phyloP scores from a whole-genome alignment of 2,113 vertebrate genomes.

The Ochotona princeps region DNA sequence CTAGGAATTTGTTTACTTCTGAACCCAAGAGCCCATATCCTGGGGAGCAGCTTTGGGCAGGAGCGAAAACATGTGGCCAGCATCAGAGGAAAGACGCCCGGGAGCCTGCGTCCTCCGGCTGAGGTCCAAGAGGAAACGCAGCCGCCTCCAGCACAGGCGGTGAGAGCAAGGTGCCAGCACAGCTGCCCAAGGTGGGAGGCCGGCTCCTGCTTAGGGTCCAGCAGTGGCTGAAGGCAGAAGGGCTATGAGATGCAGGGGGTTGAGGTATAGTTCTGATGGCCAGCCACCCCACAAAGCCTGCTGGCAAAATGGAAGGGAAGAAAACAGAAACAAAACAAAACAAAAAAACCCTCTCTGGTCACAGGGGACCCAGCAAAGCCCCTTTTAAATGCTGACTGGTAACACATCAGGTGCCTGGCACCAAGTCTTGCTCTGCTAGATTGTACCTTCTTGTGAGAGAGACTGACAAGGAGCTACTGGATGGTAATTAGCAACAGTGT shows the following conservation, averaged over 20 bases:
- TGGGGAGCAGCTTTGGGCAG: conserved; percentile 56
- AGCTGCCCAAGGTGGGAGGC: conserved; percentile 39
- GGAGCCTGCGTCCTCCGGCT: conserved; percentile 36
- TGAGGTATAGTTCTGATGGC: not conserved
- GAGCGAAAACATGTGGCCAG: conserved; percentile 76
- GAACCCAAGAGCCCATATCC: conserved; percentile 13
- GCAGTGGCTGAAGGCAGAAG: not conserved
- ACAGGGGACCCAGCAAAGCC: not conserved
- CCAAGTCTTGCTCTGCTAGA: not conserved
- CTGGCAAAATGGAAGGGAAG: not conserved
- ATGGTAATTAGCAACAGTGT: not conserved
- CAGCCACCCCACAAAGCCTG: not conserved
- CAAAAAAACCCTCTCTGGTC: not conserved
- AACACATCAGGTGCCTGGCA: not conserved
- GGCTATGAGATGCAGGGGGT: not conserved
- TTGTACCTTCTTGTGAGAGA: not conserved
- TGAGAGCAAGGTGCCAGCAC: conserved; percentile 13
- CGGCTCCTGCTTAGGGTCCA: accelerated
- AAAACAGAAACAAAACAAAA: not conserved
- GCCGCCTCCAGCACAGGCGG: not conserved
- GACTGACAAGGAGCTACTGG: not conserved
- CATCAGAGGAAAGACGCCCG: conserved; percentile 67
- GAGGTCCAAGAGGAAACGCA: conserved; percentile 78
- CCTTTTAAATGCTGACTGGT: not conserved
- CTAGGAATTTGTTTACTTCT: conserved; percentile 59